These are phyloP conservation scores for Buathra laborator DNA, from an alignment of 2,888 invertebrate genomes.

Conservation along the genomic window DNA sequence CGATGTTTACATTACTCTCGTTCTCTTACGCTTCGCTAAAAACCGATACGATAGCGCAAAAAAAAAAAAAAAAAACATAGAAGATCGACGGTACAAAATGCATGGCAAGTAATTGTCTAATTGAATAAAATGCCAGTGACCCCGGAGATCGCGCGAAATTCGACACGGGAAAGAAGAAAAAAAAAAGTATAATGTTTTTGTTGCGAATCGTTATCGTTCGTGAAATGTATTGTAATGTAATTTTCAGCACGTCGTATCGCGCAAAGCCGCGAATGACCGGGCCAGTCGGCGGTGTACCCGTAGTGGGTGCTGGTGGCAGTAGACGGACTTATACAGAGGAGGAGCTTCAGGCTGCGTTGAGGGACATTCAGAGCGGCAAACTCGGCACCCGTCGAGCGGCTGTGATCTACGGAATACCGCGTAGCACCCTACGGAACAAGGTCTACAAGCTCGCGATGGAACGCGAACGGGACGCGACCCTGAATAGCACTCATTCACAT, in stretches of 20 bases:
- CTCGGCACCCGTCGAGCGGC: slow-evolving; percentile 97
- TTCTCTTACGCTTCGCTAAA: background rate
- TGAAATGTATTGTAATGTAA: background rate
- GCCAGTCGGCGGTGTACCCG: slow-evolving; percentile 92
- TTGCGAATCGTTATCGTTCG: no score
- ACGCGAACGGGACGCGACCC: slow-evolving; percentile 89
- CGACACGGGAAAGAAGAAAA: no score
- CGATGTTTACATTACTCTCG: slow-evolving; percentile 38
- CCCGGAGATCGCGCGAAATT: no score
- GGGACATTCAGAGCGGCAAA: slow-evolving; percentile 97
- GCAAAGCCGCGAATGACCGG: slow-evolving; percentile 90
- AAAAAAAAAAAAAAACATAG: background rate
- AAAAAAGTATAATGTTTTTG: no score
- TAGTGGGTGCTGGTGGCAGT: slow-evolving; percentile 89
- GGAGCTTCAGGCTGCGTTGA: slow-evolving; percentile 96
- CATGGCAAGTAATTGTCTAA: background rate
- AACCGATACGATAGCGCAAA: background rate
- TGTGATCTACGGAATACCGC: slow-evolving; percentile 97
- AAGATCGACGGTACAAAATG: slow-evolving; percentile 10
- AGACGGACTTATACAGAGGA: slow-evolving; percentile 97
- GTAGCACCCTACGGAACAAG: slow-evolving; percentile 98
- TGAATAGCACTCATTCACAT: slow-evolving; percentile 84
- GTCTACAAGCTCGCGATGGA: slow-evolving; percentile 94
- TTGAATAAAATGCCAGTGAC: background rate
- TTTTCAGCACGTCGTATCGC: slow-evolving; percentile 86